These are phyloP conservation scores for Lordiphosa collinella DNA, from an alignment of 1,140 invertebrate genomes.

Conservation along the genomic window DNA sequence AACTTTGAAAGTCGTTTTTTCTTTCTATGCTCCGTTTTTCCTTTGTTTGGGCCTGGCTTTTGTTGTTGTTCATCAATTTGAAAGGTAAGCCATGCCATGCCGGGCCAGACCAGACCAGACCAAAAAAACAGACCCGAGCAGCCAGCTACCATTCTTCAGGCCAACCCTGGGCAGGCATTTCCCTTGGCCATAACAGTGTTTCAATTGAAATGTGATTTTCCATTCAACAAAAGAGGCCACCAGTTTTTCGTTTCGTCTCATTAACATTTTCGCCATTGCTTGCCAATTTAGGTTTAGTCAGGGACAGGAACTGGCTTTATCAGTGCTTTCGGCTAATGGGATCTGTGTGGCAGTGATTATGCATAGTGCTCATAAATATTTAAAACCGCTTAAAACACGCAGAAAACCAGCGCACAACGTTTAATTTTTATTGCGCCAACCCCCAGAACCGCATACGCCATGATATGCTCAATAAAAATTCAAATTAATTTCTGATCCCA, in stretches of 20 bases:
- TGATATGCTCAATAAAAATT: conserved; percentile 48
- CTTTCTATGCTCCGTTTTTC: conserved; percentile 66
- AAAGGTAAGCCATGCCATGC: conserved; percentile 55
- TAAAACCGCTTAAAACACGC: conserved; percentile 68
- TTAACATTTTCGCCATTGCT: conserved; percentile 8
- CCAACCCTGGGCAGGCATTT: conserved; percentile 4
- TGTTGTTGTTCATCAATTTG: conserved; percentile 77
- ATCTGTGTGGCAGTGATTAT: too few species aligned
- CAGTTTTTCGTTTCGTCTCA: conserved; percentile 10
- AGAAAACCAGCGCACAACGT: conserved; percentile 39
- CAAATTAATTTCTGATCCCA: conserved; percentile 65
- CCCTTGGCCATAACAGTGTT: conserved; percentile 32
- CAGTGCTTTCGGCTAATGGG: too few species aligned
- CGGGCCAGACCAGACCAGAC: too few species aligned
- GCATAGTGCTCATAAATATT: conserved; percentile 59
- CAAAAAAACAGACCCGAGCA: too few species aligned
- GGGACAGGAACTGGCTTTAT: background rate
- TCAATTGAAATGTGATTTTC: conserved; percentile 45
- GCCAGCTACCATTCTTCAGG: too few species aligned
- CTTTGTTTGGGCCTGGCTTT: conserved; percentile 56
- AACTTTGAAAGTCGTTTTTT: conserved; percentile 68
- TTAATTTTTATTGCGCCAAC: conserved; percentile 65
- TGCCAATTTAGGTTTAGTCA: background rate
- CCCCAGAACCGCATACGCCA: background rate
- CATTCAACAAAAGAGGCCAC: background rate